Conservation (phyloP, 2,797 vertebrate genomes). For the Margarornis squamiger region DNA sequence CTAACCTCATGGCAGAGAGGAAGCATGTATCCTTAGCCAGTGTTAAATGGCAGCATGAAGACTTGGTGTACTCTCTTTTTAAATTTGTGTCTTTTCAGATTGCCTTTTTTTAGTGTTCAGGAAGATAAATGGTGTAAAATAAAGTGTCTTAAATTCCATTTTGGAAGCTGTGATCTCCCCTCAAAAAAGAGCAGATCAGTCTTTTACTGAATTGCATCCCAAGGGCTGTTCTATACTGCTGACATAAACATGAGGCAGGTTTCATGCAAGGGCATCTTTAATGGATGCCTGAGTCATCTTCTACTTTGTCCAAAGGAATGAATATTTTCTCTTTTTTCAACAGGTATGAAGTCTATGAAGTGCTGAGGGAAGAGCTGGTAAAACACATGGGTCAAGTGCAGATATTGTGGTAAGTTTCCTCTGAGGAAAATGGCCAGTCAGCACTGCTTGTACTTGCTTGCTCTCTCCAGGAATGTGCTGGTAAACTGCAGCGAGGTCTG, state of each 20-base stretch:
- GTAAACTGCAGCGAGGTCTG: conserved; percentile 27
- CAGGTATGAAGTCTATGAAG: conserved; percentile 25
- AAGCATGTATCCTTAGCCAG: not conserved
- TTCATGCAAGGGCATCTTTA: not conserved
- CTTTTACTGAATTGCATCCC: not conserved
- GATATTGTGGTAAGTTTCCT: not conserved
- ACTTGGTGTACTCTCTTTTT: not conserved
- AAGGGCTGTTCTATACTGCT: not conserved
- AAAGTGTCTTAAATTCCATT: not conserved
- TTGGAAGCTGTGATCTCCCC: not conserved
- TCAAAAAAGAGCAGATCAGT: not conserved
- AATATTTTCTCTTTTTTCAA: not conserved
- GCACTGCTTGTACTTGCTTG: conserved; percentile 18
- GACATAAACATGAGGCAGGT: not conserved
- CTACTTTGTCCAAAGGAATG: not conserved
- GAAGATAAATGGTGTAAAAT: not conserved
- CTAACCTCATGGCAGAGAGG: not conserved
- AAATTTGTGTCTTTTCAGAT: not conserved
- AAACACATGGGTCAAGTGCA: conserved; percentile 14
- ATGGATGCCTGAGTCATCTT: not conserved
- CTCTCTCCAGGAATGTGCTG: conserved; percentile 40
- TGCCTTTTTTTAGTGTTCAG: not conserved
- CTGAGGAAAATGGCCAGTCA: not conserved
- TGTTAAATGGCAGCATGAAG: not conserved
- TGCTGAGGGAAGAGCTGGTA: conserved; percentile 56